Base-by-base conservation (phyloP, 37 sponge, comb jelly and placozoan species). In the Halichondria panicea region DNA sequence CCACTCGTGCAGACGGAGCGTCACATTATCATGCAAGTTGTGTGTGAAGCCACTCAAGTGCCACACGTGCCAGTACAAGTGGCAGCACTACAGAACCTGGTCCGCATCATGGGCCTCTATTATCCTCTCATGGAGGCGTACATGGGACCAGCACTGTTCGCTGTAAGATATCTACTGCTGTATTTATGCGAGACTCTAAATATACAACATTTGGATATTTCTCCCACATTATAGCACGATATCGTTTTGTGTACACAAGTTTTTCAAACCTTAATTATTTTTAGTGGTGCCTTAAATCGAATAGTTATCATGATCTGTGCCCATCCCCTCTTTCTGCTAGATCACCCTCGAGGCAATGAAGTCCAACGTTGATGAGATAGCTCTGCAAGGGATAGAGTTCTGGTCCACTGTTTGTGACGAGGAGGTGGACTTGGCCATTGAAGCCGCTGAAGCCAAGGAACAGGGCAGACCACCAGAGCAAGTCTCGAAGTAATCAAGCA, bases 371-470 rank as follows among this genome's bases (percentile, higher is more conserved):
- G 94, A 99, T 59, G 89, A 88, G 3, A 79, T 96, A 27, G 84
- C 94, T 15, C 81, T 99, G 7, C 99, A 99, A 80, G 99, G 96
- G 11, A 93, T 99, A 36, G 99, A 99, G 74, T 99, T 99, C 71
- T 99, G 99, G 99, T 93, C 97, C n/a, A 96, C 96, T 19, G 91
- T 96, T 15, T 99, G 99, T 71, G 99, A 99, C 40, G 97, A 96
- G 62, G 99, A 99, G 78, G 72, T 65, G 30, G 97, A 93, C 73
- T 72, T 99, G 28, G 89, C 94, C 0, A 91, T 93, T 45, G 99
- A 99, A 70, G 97, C 92, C 0, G 82, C 70, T 28, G 99, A 96
- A 73, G 79, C 79, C 3, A 66, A 21, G 8, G 66, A 64, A 6
- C 48, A n/a, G 2, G 72, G 81, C 9, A 43, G 69, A 37, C 80